Evolutionary conservation across 2,888 invertebrate genomes (phyloP), one percentile per base, ranked within the genome.

Genomic region (Ennomos quercinarius): DNA sequence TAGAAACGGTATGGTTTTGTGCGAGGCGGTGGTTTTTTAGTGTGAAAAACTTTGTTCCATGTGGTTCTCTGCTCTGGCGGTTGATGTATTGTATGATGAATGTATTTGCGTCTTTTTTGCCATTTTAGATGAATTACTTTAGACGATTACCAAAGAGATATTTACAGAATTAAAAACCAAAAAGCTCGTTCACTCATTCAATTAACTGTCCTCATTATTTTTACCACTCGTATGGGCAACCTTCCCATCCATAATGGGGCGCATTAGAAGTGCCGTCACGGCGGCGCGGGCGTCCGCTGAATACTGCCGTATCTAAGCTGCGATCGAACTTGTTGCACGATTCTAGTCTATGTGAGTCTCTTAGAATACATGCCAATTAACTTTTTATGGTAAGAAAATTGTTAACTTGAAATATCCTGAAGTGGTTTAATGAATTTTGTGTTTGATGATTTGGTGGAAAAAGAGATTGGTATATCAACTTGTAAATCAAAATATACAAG

Each of bases 221-320:
- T 5, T 12, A 49, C 56, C n/a, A 17, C 12, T 12, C 36, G 43
- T 38, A 45, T 69, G 68, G 70, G 46, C 55, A 59, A 54, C 64
- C 61, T 59, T 43, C 57, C 56, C 63, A 66, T 67, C 61, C 63
- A 69, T 74, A 74, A 72, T 67, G 61, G 64, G 66, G 59, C 68
- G 70, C 78, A 86, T 88, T 86, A 82, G 73, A 65, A 88, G 80
- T 84, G 71, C 68, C 68, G 80, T 84, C 88, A 88, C 87, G 88
- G 75, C 67, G 72, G 70, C n/a, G n/a, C n/a, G n/a, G n/a, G 70
- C 72, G 68, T 27, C 63, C 68, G 68, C 73, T 74, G 76, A 57
- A 74, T 79, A 77, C 74, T 72, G 73, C 64, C 77, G 72, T 84
- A 84, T 84, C 83, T 79, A 67, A 65, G 72, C 57, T 50, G 58